Base-by-base conservation (phyloP, 2,113 vertebrate species). In the Myrmecobius fasciatus region DNA sequence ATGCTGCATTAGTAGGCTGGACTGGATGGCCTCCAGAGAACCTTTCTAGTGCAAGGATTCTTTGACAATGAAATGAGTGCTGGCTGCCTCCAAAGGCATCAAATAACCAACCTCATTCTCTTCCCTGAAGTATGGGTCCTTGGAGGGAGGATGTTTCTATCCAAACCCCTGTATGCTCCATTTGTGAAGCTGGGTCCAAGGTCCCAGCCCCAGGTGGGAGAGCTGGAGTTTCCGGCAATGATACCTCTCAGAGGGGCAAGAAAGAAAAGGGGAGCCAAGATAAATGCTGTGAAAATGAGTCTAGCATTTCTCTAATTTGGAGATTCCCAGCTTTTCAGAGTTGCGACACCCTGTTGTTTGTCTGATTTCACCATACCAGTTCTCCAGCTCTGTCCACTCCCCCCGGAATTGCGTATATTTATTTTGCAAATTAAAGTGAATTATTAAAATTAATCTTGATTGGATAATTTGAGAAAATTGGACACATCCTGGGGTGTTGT, bases 371-470 rank as follows among this genome's bases (percentile, higher is more conserved):
- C 67, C 67, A 83, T 83, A 83, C 67, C 20, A 83, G 67, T n/a
- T 83, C 67, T 83, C n/a, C 36, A 8, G n/a, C 36, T 83, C n/a
- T 83, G 67, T 43, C n/a, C 67, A 43, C n/a, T 83, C 36, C 67
- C 67, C 67, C 67, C 20, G 67, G 67, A 83, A 83, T 83, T 83
- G n/a, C 36, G n/a, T 43, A 43, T 83, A 83, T 83, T 83, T 83
- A 83, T 83, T 83, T 83, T 83, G 36, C 17, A 83, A 83, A 83
- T 83, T 83, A 83, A 83, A 83, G 67, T 31, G 67, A 83, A 83
- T 83, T 83, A 83, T 83, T 83, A 83, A 83, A 83, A 83, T 83
- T 83, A 83, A 83, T 83, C 67, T 83, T 83, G 67, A 83, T 83
- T 83, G 67, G 67, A 83, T 83, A 83, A 83, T 83, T 83, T 83